These are phyloP conservation scores for Atta cephalotes DNA, from an alignment of 1,140 invertebrate species.

Conservation along the genomic window DNA sequence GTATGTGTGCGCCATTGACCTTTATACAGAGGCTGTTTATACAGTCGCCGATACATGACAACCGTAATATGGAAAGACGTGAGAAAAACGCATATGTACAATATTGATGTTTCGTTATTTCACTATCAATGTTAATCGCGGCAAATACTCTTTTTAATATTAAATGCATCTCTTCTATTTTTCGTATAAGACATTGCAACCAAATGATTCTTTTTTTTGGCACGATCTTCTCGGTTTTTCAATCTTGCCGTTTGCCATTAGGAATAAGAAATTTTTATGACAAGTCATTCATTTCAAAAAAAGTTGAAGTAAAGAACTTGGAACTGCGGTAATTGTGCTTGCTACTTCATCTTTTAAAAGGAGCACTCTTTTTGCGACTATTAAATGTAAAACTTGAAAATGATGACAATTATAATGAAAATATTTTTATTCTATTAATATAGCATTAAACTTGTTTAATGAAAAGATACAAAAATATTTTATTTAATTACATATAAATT, in stretches of 20 bases:
- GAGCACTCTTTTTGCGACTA: background rate
- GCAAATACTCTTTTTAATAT: background rate
- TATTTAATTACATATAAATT: background rate
- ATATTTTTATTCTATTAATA: background rate
- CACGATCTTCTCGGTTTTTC: constrained; percentile 3
- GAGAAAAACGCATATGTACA: constrained; percentile 49
- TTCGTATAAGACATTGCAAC: background rate
- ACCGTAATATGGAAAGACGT: constrained; percentile 1
- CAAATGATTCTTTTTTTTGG: background rate
- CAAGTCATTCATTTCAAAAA: constrained; percentile 6
- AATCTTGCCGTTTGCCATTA: background rate
- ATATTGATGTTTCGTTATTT: constrained; percentile 51
- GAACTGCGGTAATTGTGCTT: background rate
- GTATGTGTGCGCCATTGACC: constrained; percentile 55
- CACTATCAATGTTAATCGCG: background rate
- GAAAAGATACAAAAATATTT: background rate
- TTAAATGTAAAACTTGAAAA: background rate
- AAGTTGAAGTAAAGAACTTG: background rate
- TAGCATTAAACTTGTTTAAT: background rate
- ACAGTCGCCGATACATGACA: constrained; percentile 16
- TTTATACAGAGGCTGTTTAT: constrained; percentile 10
- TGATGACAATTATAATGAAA: background rate
- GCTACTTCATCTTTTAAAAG: background rate
- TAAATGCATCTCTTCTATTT: constrained; percentile 29
- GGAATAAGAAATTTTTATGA: background rate